These are phyloP conservation scores for Delphinus delphis DNA, from an alignment of 2,113 vertebrate genomes.

Conservation along the genomic window DNA sequence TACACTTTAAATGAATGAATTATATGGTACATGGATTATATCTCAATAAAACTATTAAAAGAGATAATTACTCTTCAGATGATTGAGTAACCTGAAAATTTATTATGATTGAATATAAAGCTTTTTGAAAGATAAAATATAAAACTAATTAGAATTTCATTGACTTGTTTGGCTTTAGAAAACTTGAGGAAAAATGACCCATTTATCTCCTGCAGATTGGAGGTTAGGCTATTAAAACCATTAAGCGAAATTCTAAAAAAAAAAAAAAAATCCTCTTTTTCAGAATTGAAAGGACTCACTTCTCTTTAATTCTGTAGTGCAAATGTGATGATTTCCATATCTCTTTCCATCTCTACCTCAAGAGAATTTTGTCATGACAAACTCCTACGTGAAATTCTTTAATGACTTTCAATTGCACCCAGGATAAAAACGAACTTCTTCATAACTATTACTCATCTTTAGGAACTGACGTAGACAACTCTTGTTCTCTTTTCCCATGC, in stretches of 20 bases:
- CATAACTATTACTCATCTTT: background rate
- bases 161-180: background rate
- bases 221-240: background rate
- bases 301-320: background rate
- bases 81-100: background rate
- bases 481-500: background rate
- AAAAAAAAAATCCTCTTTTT: background rate
- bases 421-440: background rate
- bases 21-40: background rate
- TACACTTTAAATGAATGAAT: background rate
- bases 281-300: background rate
- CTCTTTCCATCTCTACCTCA: background rate
- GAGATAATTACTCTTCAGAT: background rate
- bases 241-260: background rate
- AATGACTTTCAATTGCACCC: background rate
- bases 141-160: background rate
- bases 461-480: background rate
- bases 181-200: background rate
- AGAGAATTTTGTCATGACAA: constrained; percentile 9
- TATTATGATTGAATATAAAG: background rate
- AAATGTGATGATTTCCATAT: background rate
- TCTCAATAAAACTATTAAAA: background rate
- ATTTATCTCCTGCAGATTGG: background rate
- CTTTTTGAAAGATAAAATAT: background rate
- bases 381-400: background rate